Evolutionary conservation across 2,888 invertebrate species (phyloP), one percentile per base, ranked within the genome.

Genomic region (Chrysolina oricalcia): DNA sequence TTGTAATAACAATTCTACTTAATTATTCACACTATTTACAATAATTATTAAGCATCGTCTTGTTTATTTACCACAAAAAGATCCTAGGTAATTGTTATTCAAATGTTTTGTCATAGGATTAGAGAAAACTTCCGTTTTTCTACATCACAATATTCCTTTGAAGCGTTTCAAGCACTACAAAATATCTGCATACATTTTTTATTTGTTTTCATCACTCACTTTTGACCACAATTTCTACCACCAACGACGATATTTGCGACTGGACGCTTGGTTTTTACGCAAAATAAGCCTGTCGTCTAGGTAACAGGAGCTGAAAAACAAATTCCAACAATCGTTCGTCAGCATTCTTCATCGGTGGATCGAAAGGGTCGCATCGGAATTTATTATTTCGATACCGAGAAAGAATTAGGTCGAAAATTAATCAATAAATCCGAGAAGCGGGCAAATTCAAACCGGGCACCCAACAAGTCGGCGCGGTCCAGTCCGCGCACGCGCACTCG

Each of bases 381-480:
- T 72, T 77, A 68, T 77, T 77, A 77, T 70, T 77, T 74, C 77
- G 59, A 77, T 77, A 77, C 72, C 41, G 66, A 5, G 17, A 48
- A 74, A 53, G 50, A 67, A 21, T 67, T 11, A 68, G 70, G 59
- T 63, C 68, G 72, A 74, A 69, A 78, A 93, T 93, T 73, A 77
- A 79, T 81, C 81, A 76, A 80, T 80, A 78, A 76, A 68, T 62
- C 56, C 21, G 48, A 40, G 59, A 27, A 78, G 83, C 82, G 83
- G 78, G 79, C 62, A 79, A 79, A 78, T 80, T 82, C 70, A 75
- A 81, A 81, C 67, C 11, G 56, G 63, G 69, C 73, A 71, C 74
- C 78, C 77, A 73, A 78, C 78, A 78, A 81, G 80, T 80, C 81
- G 81, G 81, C 83, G 82, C 81, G 80, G 80, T 78, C 66, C 72